phyloP scores from a whole-genome alignment of 2,113 vertebrate species.

The Eubucco bourcierii region DNA sequence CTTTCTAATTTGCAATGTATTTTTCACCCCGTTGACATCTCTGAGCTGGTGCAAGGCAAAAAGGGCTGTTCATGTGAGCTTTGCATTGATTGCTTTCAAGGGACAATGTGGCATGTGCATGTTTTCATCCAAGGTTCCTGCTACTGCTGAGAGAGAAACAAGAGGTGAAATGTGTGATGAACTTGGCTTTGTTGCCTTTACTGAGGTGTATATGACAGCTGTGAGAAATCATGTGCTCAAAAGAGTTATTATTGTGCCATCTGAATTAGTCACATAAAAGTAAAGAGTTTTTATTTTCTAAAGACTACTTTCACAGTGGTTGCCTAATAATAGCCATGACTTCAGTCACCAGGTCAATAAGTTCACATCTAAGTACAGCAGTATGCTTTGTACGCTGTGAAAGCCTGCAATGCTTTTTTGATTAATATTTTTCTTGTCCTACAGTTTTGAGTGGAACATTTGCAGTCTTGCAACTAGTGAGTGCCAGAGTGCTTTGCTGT shows the following conservation, averaged over 20 bases:
- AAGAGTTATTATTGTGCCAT: not conserved
- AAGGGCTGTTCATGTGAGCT: not conserved
- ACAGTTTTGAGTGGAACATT: not conserved
- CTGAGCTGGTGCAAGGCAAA: not conserved
- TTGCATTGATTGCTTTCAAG: not conserved
- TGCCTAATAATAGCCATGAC: not conserved
- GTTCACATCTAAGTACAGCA: not conserved
- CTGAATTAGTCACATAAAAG: not conserved
- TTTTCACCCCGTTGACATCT: not conserved
- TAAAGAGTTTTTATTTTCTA: not conserved
- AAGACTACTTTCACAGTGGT: not conserved
- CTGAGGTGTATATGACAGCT: not conserved
- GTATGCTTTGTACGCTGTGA: not conserved
- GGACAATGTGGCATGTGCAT: rapidly evolving
- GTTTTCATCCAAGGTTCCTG: not conserved
- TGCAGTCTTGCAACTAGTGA: not conserved
- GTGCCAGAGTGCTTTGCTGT: not conserved
- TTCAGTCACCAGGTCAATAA: not conserved
- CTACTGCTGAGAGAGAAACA: not conserved
- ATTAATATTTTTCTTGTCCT: not conserved
- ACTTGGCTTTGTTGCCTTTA: not conserved
- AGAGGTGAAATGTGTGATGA: not conserved
- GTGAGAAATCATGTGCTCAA: not conserved
- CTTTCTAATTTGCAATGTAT: not conserved
- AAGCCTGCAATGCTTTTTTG: not conserved